Conservation (phyloP, 2,113 vertebrate species). For the Oreochromis niloticus region DNA sequence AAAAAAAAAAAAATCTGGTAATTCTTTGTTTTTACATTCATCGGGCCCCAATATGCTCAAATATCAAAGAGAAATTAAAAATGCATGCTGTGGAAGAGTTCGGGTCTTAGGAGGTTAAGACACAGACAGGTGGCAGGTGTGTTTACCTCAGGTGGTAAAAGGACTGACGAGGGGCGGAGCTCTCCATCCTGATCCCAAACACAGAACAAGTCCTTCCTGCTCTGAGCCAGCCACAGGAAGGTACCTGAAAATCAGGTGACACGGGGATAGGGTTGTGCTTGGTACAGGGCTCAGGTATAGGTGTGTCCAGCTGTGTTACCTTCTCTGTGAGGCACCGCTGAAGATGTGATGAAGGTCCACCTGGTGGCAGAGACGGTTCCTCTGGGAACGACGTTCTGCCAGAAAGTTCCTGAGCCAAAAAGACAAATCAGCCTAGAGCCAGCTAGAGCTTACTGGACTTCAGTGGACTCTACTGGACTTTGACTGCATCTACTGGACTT, state of each 20-base stretch:
- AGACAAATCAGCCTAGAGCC: not conserved
- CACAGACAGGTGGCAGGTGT: not conserved
- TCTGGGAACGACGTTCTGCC: slow-evolving; percentile 86
- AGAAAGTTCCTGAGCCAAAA: slow-evolving; percentile 82
- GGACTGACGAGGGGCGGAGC: slow-evolving; percentile 84
- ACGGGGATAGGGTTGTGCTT: not conserved
- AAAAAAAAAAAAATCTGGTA: too few species aligned
- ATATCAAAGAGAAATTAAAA: too few species aligned
- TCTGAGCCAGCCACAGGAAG: slow-evolving; percentile 92
- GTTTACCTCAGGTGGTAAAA: slow-evolving; percentile 77
- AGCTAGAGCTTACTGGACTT: not conserved
- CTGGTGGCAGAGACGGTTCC: slow-evolving; percentile 91
- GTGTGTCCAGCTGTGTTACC: slow-evolving; percentile 1
- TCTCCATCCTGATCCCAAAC: slow-evolving; percentile 83
- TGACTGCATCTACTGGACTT: not conserved
- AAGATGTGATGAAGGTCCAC: slow-evolving; percentile 89
- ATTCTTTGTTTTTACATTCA: too few species aligned
- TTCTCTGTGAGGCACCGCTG: slow-evolving; percentile 78
- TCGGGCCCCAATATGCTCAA: too few species aligned
- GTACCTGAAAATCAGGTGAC: slow-evolving; percentile 72
- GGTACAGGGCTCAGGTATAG: not conserved
- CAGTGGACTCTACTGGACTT: not conserved
- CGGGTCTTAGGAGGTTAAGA: not conserved
- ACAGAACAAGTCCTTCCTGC: slow-evolving; percentile 91
- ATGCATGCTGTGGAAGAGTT: too few species aligned